These are phyloP conservation scores for Protonibea diacanthus DNA, from an alignment of 2,797 vertebrate genomes.

Conservation along the genomic window DNA sequence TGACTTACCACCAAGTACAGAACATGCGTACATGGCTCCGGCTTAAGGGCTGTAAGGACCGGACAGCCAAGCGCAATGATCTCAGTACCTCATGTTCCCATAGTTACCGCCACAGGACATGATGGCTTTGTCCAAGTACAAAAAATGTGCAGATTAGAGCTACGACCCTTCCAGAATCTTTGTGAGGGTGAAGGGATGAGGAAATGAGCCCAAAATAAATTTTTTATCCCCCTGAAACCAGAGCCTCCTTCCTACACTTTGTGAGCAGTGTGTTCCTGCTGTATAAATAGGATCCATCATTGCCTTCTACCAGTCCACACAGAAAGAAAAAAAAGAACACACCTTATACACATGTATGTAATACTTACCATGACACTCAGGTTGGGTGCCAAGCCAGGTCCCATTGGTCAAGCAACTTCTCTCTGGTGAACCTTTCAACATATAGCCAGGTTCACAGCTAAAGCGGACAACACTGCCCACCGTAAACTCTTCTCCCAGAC, in stretches of 20 bases:
- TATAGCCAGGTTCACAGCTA: slow-evolving; percentile 95
- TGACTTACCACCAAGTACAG: background rate
- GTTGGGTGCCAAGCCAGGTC: slow-evolving; percentile 92
- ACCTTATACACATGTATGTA: background rate
- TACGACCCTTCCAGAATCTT: background rate
- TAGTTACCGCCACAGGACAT: slow-evolving; percentile 3
- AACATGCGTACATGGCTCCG: background rate
- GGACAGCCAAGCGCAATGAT: background rate
- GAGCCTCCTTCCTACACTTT: background rate
- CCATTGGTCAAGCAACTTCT: slow-evolving; percentile 90
- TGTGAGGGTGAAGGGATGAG: background rate
- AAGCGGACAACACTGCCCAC: slow-evolving; percentile 89
- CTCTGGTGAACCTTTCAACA: slow-evolving; percentile 91
- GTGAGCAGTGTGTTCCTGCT: background rate
- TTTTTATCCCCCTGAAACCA: slow-evolving; percentile 9
- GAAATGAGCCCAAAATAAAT: background rate
- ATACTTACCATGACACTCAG: slow-evolving; percentile 93
- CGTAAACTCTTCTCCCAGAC: slow-evolving; percentile 91
- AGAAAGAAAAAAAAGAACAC: background rate
- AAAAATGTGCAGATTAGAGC: slow-evolving; percentile 6
- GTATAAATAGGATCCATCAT: background rate
- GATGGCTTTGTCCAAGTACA: slow-evolving; percentile 9
- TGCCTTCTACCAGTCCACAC: too few species aligned
- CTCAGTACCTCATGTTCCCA: slow-evolving; percentile 6
- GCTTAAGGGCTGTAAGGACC: background rate